Evolutionary conservation across 2,797 vertebrate species (phyloP).

Genomic region (Macrochelys suwanniensis): DNA sequence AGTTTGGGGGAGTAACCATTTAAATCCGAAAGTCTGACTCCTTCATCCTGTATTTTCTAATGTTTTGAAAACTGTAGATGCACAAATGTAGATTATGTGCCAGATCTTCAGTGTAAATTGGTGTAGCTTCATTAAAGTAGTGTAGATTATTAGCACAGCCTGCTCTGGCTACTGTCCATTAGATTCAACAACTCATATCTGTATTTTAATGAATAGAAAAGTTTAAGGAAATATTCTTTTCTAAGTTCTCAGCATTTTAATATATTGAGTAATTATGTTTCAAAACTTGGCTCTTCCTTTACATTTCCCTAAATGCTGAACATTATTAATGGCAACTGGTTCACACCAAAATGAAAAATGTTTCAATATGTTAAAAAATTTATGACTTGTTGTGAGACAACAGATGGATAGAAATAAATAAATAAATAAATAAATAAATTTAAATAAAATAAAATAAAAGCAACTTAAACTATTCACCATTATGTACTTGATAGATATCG

Average conservation of each 20-base stretch:
- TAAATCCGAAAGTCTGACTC: not conserved
- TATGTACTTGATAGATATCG: not conserved
- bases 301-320: not conserved
- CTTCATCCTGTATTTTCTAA: not conserved
- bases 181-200: not conserved
- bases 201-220: not conserved
- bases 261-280: not conserved
- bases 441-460: not conserved
- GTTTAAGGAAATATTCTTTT: not conserved
- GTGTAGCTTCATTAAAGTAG: not conserved
- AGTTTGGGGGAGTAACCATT: not conserved
- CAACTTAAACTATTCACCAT: not conserved
- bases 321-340: not conserved
- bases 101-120: not conserved
- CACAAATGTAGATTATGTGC: not conserved
- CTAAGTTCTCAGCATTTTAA: not conserved
- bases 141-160: not conserved
- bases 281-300: not conserved
- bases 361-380: not conserved
- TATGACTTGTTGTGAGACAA: not conserved
- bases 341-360: not conserved
- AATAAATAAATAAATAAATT: not conserved
- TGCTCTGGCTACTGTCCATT: not conserved
- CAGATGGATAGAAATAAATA: not conserved
- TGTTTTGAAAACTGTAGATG: not conserved